Evolutionary conservation across 2,113 vertebrate species (phyloP), one percentile per base, ranked within the genome.

Genomic region (Tupaia tana): DNA sequence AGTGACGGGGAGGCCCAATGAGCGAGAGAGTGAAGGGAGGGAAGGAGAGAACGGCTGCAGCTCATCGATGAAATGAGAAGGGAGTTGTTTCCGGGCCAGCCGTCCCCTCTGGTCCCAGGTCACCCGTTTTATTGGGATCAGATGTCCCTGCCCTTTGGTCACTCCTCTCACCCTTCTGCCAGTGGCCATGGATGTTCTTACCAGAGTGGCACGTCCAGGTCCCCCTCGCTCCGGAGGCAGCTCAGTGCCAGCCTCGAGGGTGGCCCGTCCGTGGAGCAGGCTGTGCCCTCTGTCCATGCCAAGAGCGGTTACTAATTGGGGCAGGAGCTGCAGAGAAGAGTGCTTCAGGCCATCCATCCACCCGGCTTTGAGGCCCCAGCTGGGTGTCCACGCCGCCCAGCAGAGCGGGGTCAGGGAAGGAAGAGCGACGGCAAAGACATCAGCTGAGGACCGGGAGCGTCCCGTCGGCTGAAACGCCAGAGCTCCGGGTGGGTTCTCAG

Each of bases 301-400:
- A 25, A 5, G 14, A 22, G 29, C 22, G 29, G 83, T 58, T 74
- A 54, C 31, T 67, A n/a, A 71, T 95, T 83, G 64, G 77, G 92
- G 89, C 56, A 12, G 64, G 74, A 64, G 34, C 64, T 83, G 58
- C 31, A 19, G 59, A 80, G 90, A 91, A 89, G 88, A 13, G 24
- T 84, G 77, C 59, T 73, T 43, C 88, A 78, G 84, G 67, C 91
- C 71, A 19, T 92, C 77, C 56, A 31, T 86, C 89, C n/a, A 14
- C 73, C 67, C 1, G 7, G 52, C 81, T 96, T 86, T 95, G 93
- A 84, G 92, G 95, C 15, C 10, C 69, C 83, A 92, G 86, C 71
- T 61, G 84, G 63, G 25, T 6, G 25, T 71, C 64, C 81, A 80
- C 61, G 67, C n/a, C 31, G 66, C 77, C 84, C 83, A 84, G 81